These are phyloP conservation scores for Chelon labrosus DNA, from an alignment of 2,797 vertebrate genomes.

Conservation along the genomic window DNA sequence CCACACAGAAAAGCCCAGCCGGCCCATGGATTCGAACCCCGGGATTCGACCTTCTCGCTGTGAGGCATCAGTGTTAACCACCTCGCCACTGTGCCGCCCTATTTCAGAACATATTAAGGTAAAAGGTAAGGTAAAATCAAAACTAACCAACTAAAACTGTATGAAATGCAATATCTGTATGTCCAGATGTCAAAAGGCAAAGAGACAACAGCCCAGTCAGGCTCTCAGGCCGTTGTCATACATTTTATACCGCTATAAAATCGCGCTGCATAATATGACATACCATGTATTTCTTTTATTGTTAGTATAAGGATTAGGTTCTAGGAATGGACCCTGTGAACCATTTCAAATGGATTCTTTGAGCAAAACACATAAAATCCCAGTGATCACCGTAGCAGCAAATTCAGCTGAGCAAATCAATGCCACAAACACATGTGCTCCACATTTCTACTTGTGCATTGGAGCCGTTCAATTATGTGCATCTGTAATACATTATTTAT, in stretches of 20 bases:
- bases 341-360: constrained; percentile 1
- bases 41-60: no score
- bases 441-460: not conserved
- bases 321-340: not conserved
- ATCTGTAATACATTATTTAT: constrained; percentile 20
- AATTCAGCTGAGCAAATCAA: constrained; percentile 17
- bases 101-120: not conserved
- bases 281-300: not conserved
- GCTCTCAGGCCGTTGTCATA: not conserved
- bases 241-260: no score
- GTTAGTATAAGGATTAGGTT: not conserved
- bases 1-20: no score
- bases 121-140: not conserved
- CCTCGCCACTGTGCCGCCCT: no score
- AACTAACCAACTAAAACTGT: no score
- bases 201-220: not conserved
- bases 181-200: not conserved
- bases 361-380: not conserved
- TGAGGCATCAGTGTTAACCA: no score
- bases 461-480: not conserved
- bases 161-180: no score
- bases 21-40: no score
- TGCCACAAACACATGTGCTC: constrained; percentile 2
- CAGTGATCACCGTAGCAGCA: not conserved
- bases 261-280: no score